Conservation (phyloP, 2,888 invertebrate genomes). For the Panopea generosa region DNA sequence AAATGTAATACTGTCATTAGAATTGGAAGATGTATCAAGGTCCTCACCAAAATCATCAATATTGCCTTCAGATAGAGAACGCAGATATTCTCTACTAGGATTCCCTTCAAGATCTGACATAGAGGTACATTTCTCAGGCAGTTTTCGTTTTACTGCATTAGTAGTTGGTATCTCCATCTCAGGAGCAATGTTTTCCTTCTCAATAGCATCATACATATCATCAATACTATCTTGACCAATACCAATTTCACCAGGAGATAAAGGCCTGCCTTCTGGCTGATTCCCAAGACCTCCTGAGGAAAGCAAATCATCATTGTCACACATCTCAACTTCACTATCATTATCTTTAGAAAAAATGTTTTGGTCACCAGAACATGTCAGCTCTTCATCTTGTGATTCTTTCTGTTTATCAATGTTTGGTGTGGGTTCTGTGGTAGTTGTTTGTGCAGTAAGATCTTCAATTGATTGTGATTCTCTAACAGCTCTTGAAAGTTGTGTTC, state of each 20-base stretch:
- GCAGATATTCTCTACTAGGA: conserved; percentile 44
- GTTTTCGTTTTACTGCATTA: not conserved
- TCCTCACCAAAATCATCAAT: conserved; percentile 66
- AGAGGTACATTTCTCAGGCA: conserved; percentile 61
- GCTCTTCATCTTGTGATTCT: not conserved
- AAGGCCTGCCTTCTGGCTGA: conserved; percentile 7
- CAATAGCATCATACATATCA: conserved; percentile 25
- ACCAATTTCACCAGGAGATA: conserved; percentile 57
- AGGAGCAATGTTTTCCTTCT: conserved; percentile 12
- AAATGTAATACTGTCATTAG: conserved; percentile 77
- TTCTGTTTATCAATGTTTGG: too few species aligned
- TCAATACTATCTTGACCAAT: conserved; percentile 25
- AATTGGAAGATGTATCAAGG: conserved; percentile 48
- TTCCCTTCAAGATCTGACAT: conserved; percentile 48
- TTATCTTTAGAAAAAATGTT: not conserved
- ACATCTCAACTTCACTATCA: not conserved
- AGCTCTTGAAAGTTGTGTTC: conserved; percentile 34
- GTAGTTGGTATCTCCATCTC: not conserved
- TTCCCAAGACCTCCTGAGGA: conserved; percentile 13
- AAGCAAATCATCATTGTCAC: not conserved
- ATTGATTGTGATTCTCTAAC: conserved; percentile 16
- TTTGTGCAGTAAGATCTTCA: not conserved
- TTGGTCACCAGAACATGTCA: not conserved
- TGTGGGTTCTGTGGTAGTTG: not conserved
- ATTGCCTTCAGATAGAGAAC: conserved; percentile 69